These are phyloP conservation scores for Melanerpes formicivorus DNA, from an alignment of 2,113 vertebrate genomes.

Conservation along the genomic window DNA sequence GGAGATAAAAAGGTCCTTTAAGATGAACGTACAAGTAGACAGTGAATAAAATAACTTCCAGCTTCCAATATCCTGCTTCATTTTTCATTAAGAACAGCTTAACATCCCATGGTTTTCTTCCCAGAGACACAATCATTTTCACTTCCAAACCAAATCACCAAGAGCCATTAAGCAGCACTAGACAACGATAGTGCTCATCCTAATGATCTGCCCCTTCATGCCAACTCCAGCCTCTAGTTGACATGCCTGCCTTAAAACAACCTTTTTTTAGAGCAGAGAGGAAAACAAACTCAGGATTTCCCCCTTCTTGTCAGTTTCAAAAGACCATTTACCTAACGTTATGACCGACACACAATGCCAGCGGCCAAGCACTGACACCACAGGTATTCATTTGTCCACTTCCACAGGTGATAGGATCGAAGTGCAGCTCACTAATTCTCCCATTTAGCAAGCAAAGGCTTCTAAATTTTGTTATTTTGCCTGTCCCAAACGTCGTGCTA, in stretches of 20 bases:
- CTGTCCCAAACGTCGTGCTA: neutral
- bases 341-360: neutral
- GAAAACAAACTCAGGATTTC: neutral
- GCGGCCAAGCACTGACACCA: neutral
- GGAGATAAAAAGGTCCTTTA: neutral
- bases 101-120: neutral
- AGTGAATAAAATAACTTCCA: neutral
- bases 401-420: neutral
- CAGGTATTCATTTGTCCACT: neutral
- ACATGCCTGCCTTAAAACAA: neutral
- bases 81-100: neutral
- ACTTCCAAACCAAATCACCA: neutral
- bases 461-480: neutral
- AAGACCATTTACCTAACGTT: neutral
- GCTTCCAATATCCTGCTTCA: neutral
- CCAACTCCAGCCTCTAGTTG: neutral
- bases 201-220: neutral
- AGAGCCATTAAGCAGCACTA: neutral
- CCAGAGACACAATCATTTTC: neutral
- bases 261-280: neutral
- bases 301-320: neutral
- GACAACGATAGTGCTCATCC: accelerated
- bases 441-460: neutral
- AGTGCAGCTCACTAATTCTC: neutral
- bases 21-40: neutral